phyloP scores from a whole-genome alignment of 2,113 vertebrate genomes.

The Cairina moschata region DNA sequence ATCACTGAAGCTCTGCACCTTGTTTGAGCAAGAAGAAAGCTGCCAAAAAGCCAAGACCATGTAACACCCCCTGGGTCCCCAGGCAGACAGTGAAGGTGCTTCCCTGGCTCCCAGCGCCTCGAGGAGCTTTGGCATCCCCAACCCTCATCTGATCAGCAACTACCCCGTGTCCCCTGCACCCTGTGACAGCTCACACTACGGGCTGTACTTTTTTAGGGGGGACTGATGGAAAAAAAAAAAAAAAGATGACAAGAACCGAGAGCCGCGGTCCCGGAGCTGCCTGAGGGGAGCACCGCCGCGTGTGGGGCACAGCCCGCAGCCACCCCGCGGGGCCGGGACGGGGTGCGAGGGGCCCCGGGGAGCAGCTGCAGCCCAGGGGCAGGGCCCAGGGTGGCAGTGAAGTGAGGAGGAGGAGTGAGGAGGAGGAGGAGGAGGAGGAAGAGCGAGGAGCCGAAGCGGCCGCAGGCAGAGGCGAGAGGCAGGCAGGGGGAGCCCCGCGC shows the following conservation, averaged over 20 bases:
- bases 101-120: not conserved
- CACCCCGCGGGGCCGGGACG: too few species aligned
- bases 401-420: not conserved
- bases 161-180: fast-evolving
- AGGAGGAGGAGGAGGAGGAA: too few species aligned
- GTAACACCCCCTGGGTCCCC: not conserved
- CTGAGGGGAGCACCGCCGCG: too few species aligned
- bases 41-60: not conserved
- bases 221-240: too few species aligned
- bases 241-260: too few species aligned
- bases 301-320: too few species aligned
- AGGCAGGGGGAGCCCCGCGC: not conserved
- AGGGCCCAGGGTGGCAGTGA: not conserved
- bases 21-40: not conserved
- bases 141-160: fast-evolving
- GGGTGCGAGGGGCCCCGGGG: too few species aligned
- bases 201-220: fast-evolving
- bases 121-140: not conserved
- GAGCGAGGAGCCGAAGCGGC: not conserved
- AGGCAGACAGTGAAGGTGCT: not conserved
- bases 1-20: not conserved
- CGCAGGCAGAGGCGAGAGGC: not conserved
- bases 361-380: too few species aligned
- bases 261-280: too few species aligned
- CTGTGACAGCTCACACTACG: not conserved